These are phyloP conservation scores for Cyanoliseus patagonus DNA, from an alignment of 2,113 vertebrate species.

Conservation along the genomic window DNA sequence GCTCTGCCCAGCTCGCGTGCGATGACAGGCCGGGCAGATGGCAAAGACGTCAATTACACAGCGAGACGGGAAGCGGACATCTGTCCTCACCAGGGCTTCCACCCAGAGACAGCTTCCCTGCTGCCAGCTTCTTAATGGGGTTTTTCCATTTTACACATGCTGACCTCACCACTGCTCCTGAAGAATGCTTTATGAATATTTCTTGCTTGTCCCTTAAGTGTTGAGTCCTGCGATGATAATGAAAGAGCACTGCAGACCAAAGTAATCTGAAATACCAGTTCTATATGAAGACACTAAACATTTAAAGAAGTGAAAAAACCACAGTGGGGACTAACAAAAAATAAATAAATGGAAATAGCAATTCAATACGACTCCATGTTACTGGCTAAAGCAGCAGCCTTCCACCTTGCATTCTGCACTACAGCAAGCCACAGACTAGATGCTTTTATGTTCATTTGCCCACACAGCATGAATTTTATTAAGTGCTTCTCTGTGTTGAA, in stretches of 20 bases:
- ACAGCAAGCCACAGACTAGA: not conserved
- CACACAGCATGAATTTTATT: not conserved
- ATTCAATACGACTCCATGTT: not conserved
- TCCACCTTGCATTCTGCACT: fast-evolving
- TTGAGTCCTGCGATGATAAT: not conserved
- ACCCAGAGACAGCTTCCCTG: not conserved
- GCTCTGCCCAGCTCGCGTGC: not conserved
- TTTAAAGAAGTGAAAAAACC: not conserved
- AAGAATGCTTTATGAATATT: not conserved
- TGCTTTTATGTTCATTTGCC: not conserved
- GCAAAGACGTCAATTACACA: not conserved
- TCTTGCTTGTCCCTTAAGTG: not conserved
- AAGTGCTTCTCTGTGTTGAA: not conserved
- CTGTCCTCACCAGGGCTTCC: not conserved
- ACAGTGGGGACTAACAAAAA: not conserved
- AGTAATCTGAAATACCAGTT: not conserved
- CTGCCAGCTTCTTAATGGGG: not conserved
- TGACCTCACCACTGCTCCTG: not conserved
- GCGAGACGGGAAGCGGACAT: not conserved
- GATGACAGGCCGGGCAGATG: not conserved
- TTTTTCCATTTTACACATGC: not conserved
- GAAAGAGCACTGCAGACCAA: not conserved
- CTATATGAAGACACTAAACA: not conserved
- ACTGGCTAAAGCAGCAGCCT: not conserved
- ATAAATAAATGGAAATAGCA: not conserved